Base-by-base conservation (phyloP, 2,888 invertebrate species). In the Dryadula phaetusa region DNA sequence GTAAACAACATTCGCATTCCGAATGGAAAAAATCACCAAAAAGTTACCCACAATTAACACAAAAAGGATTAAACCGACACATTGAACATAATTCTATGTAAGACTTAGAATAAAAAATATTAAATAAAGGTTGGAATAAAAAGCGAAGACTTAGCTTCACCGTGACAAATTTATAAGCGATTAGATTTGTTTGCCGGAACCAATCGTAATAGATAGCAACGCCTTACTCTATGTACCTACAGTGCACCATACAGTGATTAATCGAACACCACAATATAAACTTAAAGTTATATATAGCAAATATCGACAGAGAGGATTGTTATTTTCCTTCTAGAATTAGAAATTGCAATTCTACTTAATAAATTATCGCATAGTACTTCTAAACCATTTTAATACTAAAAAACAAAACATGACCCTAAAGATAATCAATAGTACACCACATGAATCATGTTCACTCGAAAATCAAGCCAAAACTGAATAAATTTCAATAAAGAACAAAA, bases 141-240 rank as follows among this genome's bases (percentile, higher is more conserved):
- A 56, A 46, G 5, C 44, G 34, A 54, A 40, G 22, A n/a, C 4
- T 56, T 2, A 14, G 25, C 16, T 56, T 22, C 5, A 25, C 40
- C 40, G n/a, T 56, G 22, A 56, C 56, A 56, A 56, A 56, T 56
- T 25, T n/a, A 61, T 22, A 53, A 34, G 14, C 25, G 44, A 53
- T 61, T 40, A 25, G 56, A 56, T 40, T 40, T 25, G 56, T 40
- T 16, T 16, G 56, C 56, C 40, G 16, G 25, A 40, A 56, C 56
- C 7, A 56, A 40, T 22, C 22, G 56, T 56, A 10, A 20, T 37
- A 56, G 22, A 56, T 56, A 56, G 25, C 16, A 25, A 56, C 37
- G n/a, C 22, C 8, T 40, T 40, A 16, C 25, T 52, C n/a, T 28
- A n/a, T 28, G 8, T 52, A 28, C 28, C 25, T 28, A 10, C 49